Conservation (phyloP, 2,888 invertebrate genomes). For the Agrotis clavis region DNA sequence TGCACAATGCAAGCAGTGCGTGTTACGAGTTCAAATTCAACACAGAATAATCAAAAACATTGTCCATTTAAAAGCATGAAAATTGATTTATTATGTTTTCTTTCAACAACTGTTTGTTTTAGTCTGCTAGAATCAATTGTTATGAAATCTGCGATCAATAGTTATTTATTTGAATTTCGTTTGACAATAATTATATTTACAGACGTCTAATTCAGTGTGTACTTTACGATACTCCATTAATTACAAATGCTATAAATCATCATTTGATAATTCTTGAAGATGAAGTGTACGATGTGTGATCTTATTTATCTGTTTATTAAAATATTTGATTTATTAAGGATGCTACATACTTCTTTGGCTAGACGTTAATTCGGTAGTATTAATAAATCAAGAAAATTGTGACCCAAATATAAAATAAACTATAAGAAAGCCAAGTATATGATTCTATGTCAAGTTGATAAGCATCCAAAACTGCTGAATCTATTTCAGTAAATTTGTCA, state of each 20-base stretch:
- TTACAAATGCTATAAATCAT: slow-evolving; percentile 19
- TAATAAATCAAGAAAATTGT: background rate
- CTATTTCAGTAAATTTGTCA: too few species aligned
- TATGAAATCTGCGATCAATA: background rate
- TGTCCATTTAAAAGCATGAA: background rate
- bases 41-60: background rate
- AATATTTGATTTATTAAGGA: slow-evolving; percentile 14
- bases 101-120: slow-evolving; percentile 5
- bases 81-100: background rate
- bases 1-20: background rate
- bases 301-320: slow-evolving; percentile 18
- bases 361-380: background rate
- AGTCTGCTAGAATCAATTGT: background rate
- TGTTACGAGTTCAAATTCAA: slow-evolving; percentile 35
- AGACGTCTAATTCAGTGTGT: background rate
- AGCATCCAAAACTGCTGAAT: too few species aligned
- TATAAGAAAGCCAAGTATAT: too few species aligned
- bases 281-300: slow-evolving; percentile 19
- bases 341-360: background rate
- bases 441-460: too few species aligned
- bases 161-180: background rate
- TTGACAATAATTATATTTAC: background rate
- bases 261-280: slow-evolving; percentile 38
- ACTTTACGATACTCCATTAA: slow-evolving; percentile 12
- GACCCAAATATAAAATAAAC: too few species aligned